A percentile compares a stretch with the other conserved stretches of the same genome.
phyloP scores from a whole-genome alignment of 2,113 vertebrate species.

The Anhinga anhinga region DNA sequence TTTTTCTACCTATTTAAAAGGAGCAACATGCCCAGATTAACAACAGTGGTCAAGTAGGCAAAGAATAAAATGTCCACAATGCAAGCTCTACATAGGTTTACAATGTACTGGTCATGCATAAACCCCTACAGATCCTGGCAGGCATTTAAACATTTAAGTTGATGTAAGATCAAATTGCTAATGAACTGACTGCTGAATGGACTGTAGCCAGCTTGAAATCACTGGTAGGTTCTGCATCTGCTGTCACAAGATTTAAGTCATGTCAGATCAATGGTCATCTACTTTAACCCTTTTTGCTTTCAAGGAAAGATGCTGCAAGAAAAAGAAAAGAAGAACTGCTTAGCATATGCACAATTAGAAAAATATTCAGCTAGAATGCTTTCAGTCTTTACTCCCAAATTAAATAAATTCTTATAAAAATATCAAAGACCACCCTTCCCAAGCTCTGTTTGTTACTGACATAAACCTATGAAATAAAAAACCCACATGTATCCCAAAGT shows the following conservation, averaged over 20 bases:
- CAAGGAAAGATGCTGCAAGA: conserved; percentile 79
- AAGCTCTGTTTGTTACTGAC: background rate
- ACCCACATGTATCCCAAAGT: background rate
- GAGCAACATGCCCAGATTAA: conserved; percentile 39
- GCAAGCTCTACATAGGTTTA: conserved; percentile 45
- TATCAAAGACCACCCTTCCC: background rate
- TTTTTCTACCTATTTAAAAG: conserved; percentile 56
- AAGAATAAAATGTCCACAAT: background rate
- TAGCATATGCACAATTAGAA: background rate
- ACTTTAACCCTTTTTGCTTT: conserved; percentile 79
- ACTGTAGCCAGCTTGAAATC: conserved; percentile 35
- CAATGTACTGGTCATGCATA: conserved; percentile 49
- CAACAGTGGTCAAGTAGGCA: conserved; percentile 18
- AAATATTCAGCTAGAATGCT: background rate
- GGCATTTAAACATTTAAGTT: conserved; percentile 33
- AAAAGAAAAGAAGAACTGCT: background rate
- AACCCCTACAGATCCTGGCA: conserved; percentile 52
- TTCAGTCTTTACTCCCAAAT: background rate
- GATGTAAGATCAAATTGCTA: background rate
- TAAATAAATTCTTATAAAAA: background rate
- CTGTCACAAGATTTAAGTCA: background rate
- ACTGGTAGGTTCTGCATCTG: conserved; percentile 21
- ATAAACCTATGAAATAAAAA: background rate
- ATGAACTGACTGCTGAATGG: conserved; percentile 43
- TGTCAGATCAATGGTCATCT: conserved; percentile 71